A percentile compares a stretch with the other conserved stretches of the same genome.
These are phyloP conservation scores for Chesias legatella DNA, from an alignment of 2,888 invertebrate genomes.

Conservation along the genomic window DNA sequence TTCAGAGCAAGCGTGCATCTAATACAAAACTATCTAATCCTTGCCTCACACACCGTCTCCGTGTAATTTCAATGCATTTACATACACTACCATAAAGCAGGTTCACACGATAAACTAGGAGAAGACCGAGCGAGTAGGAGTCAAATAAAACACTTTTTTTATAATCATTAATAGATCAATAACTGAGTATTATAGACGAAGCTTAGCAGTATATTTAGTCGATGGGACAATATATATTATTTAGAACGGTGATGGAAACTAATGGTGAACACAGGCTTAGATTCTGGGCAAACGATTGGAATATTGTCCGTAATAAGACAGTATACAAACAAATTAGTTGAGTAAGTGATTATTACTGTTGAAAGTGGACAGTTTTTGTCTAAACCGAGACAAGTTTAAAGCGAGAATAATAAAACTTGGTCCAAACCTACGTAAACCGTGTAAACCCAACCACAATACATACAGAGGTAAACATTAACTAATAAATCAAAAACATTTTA, in stretches of 20 bases:
- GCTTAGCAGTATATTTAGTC: no score
- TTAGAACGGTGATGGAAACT: no score
- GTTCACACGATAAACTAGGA: constrained; percentile 9
- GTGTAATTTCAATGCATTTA: constrained; percentile 54
- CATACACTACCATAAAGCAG: constrained; percentile 15
- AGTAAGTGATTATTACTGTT: no score
- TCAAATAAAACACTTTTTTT: neutral
- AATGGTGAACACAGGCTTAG: no score
- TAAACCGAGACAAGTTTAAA: no score
- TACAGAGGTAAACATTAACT: constrained; percentile 70
- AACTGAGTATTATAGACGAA: no score
- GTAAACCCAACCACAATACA: constrained; percentile 47
- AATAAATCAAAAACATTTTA: constrained; percentile 56
- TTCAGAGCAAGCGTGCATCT: constrained; percentile 44
- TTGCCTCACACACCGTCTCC: constrained; percentile 39
- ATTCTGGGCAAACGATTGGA: no score
- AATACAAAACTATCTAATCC: constrained; percentile 36
- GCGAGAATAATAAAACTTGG: neutral
- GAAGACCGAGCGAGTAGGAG: neutral
- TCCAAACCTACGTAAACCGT: neutral
- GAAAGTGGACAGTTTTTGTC: no score
- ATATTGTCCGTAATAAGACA: no score
- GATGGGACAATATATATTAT: no score
- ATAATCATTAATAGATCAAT: neutral
- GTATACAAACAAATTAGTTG: no score